Evolutionary conservation across 92 coral and sea anemone genomes (phyloP).

Genomic region (Meandrina meandrites): DNA sequence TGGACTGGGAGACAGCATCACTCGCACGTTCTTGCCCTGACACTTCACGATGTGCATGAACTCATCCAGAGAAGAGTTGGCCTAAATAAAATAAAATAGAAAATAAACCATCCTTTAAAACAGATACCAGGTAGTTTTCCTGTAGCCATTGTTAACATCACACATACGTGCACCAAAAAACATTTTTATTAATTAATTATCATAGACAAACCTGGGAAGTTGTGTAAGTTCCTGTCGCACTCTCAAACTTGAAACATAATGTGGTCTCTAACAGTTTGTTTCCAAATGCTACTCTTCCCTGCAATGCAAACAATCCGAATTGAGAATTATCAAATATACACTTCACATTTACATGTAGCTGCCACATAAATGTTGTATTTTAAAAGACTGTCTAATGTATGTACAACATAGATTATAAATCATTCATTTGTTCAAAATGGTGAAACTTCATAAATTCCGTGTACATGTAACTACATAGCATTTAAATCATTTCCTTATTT

Average conservation of each 20-base stretch:
- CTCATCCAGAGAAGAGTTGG: conserved; percentile 88
- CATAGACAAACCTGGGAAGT: conserved; percentile 70
- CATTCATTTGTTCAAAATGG: background rate
- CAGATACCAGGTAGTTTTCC: background rate
- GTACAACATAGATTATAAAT: background rate
- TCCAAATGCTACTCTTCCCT: conserved; percentile 98
- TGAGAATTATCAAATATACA: background rate
- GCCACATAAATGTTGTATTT: background rate
- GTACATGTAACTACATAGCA: too few species aligned
- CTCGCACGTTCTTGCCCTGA: conserved; percentile 82
- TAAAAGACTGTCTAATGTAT: background rate
- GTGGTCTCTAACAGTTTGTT: conserved; percentile 91
- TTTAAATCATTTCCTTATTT: too few species aligned
- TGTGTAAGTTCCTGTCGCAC: conserved; percentile 88
- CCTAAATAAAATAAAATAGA: conserved; percentile 38
- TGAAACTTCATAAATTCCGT: too few species aligned
- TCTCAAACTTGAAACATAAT: conserved; percentile 88
- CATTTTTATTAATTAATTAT: too few species aligned
- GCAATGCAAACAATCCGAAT: background rate
- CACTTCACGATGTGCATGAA: conserved; percentile 88
- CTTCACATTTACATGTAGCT: too few species aligned
- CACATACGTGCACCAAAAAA: too few species aligned
- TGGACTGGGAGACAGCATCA: conserved; percentile 94
- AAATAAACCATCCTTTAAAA: background rate
- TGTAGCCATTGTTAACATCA: background rate